These are phyloP conservation scores for Grapholita molesta DNA, from an alignment of 1,140 invertebrate species.

Conservation along the genomic window DNA sequence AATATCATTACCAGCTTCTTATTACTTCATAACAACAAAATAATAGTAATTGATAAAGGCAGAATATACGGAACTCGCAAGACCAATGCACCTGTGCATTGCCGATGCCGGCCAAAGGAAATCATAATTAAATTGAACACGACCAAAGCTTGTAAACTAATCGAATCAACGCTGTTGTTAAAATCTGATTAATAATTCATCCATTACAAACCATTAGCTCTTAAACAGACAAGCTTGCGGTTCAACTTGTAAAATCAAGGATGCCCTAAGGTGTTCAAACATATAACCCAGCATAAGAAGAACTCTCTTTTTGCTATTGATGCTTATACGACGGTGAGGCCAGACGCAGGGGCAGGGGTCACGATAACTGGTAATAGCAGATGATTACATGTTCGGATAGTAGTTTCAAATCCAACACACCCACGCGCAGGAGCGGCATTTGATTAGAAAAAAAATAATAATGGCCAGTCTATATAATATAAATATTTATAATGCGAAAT, in stretches of 20 bases:
- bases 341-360: background rate
- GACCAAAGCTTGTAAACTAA: background rate
- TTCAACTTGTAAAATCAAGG: background rate
- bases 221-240: constrained; percentile 24
- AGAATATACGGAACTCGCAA: no score
- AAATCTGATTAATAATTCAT: constrained; percentile 10
- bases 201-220: constrained; percentile 23
- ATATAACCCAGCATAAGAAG: constrained; percentile 13
- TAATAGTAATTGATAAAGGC: no score
- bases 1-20: no score
- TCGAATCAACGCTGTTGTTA: background rate
- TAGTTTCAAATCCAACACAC: constrained; percentile 20
- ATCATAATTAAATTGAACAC: background rate
- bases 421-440: constrained; percentile 21
- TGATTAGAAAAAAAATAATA: constrained; percentile 19
- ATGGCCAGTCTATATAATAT: no score
- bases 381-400: constrained; percentile 22
- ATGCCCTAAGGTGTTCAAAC: constrained; percentile 24
- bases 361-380: constrained; percentile 21
- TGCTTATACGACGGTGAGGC: background rate
- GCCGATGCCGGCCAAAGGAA: background rate
- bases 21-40: no score
- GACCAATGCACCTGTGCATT: no score
- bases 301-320: constrained; percentile 3
- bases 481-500: no score